Evolutionary conservation across 30 jellyfish, hydroid and myxozoan species (phyloP), one percentile per base, ranked within the genome.

Genomic region (Sanderia malayensis): DNA sequence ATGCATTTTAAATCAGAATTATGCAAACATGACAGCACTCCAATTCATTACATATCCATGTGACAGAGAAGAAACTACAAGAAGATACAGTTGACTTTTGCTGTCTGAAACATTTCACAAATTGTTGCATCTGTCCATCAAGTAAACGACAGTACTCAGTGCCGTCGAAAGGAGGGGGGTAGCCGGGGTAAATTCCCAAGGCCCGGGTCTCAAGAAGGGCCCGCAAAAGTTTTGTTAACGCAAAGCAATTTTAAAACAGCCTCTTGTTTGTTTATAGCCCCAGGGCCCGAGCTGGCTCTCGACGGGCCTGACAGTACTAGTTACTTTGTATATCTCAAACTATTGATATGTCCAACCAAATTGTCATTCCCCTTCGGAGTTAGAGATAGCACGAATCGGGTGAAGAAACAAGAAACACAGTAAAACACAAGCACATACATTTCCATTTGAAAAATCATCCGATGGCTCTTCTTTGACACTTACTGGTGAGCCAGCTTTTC

Each of bases 381-480:
- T 41, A 15, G 55, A 41, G 55, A 41, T 41, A 41, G 55, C 55
- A 41, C 11, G 15, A 41, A 41, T 41, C 11, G 55, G 8, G 11
- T 41, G 8, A 41, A 41, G 15, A 41, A 15, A 41, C 8, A 41
- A 41, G 8, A 41, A 15, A 15, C 15, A 15, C 55, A 41, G 8
- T 41, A 41, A 15, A 41, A 41, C 8, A 6, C 15, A 49, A 4
- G 52, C 52, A 49, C 64, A 4, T 49, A 49, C 64, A 18, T 49
- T 49, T 49, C 64, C 64, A 49, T 49, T 49, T 2, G 64, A 19
- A 24, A 2, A 18, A 9, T 49, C 64, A 49, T 49, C 64, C 27
- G 64, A 4, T 49, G 64, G 64, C 18, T 49, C 64, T 49, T 49
- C 64, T 19, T 49, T 49, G 18, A 49, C 64, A 19, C 27, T 49